Conservation (phyloP, 1,140 invertebrate species). For the Panonychus citri region DNA sequence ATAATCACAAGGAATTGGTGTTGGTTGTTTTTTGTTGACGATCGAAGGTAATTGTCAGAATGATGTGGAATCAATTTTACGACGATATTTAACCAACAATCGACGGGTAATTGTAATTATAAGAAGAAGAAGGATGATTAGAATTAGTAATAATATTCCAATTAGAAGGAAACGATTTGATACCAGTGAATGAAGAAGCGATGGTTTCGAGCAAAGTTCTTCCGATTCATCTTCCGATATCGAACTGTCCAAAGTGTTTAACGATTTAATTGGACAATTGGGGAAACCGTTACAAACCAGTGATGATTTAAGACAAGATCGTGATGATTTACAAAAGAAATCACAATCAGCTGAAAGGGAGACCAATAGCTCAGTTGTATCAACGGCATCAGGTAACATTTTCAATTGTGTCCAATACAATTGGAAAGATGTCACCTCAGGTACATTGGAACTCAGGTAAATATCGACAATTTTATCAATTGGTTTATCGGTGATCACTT, state of each 20-base stretch:
- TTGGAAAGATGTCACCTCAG: slow-evolving; percentile 10
- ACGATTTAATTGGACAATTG: slow-evolving; percentile 42
- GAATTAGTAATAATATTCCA: background rate
- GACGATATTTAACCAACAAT: background rate
- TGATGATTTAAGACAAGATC: slow-evolving; percentile 49
- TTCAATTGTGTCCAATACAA: slow-evolving; percentile 15
- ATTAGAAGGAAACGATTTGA: background rate
- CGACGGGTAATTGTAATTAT: background rate
- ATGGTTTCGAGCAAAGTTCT: background rate
- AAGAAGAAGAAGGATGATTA: background rate
- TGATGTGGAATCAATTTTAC: background rate
- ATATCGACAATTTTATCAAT: background rate
- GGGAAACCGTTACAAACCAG: slow-evolving; percentile 62
- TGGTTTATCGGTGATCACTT: background rate
- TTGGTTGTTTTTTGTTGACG: no score
- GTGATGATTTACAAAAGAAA: slow-evolving; percentile 54
- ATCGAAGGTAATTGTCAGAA: background rate
- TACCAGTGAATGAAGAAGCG: background rate
- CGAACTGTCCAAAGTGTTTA: background rate
- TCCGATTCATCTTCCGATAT: background rate
- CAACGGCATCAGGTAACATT: slow-evolving; percentile 12
- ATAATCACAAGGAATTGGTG: no score
- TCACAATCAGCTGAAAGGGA: slow-evolving; percentile 28
- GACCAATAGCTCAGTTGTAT: slow-evolving; percentile 12
- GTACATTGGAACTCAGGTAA: slow-evolving; percentile 9